Base-by-base conservation (phyloP, 2,113 vertebrate species). In the Excalfactoria chinensis region DNA sequence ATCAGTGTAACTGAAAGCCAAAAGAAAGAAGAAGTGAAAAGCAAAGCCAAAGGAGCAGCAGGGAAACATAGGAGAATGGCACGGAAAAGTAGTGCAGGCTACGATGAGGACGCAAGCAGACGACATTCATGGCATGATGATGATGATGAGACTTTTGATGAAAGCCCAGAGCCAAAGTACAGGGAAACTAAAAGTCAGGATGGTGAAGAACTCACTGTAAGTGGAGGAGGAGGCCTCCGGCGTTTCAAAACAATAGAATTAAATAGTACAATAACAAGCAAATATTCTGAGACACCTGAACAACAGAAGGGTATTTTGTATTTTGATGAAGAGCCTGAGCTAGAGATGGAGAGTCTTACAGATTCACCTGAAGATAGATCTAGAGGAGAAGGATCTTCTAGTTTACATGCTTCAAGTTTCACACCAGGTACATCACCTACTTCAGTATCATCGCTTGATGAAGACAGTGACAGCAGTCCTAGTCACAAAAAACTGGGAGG, bases 391-490 rank as follows among this genome's bases (percentile, higher is more conserved):
- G 99, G 98, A 4, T 99, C 99, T 75, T 99, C 99, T 51, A 99
- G 99, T 97, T 97, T 99, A 56, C 99, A 99, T 83, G 99, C 97
- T 60, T 99, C 99, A 60, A 98, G 99, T 93, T 98, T 99, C 92
- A 99, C 99, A 66, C 98, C 99, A 68, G 98, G 98, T 60, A 99
- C 99, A 16, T 99, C 99, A 70, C 99, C 99, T 62, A 99, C 99
- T 11, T 99, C 99, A 25, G 98, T 99, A 32, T 99, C 99, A 7
- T 99, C 99, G 22, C 97, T 99, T 32, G 99, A 99, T 26, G 99
- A 99, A 93, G 99, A 99, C 76, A 99, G 99, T 94, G 99, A 99
- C 96, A 99, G 99, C 78, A 99, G 99, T 86, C 99, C 99, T 3
- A 99, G 98, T 96, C 98, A 98, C 93, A 98, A 97, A 92, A 99